Conservation (phyloP, 1,140 invertebrate genomes). For the Bombus consobrinus region DNA sequence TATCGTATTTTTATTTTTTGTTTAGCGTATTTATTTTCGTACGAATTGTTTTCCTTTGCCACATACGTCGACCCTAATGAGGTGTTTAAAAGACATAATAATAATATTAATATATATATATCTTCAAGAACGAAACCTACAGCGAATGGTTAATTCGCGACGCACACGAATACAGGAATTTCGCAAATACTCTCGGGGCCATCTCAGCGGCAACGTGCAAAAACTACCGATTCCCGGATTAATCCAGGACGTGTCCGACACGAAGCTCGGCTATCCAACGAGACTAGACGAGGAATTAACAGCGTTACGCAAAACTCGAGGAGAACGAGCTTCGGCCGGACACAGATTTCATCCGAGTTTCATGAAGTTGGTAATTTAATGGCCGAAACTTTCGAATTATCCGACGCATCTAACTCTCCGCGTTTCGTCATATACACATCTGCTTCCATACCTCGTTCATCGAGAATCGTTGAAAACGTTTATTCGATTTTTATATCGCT, state of each 20-base stretch:
- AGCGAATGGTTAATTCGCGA: not conserved
- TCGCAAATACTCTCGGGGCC: not conserved
- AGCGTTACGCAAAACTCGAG: slow-evolving; percentile 25
- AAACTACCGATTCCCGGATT: slow-evolving; percentile 52
- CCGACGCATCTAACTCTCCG: not conserved
- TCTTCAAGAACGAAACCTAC: not conserved
- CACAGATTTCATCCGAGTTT: slow-evolving; percentile 18
- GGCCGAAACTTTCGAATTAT: slow-evolving; percentile 5
- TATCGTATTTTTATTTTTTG: too few species aligned
- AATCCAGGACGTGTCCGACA: slow-evolving; percentile 42
- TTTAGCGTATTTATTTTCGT: too few species aligned
- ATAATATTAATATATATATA: not conserved
- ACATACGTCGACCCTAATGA: too few species aligned
- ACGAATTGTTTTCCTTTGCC: too few species aligned
- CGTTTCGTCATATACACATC: too few species aligned
- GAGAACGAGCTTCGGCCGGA: slow-evolving; percentile 21
- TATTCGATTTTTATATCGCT: not conserved
- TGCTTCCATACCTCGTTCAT: not conserved
- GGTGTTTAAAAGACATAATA: too few species aligned
- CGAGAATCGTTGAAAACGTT: not conserved
- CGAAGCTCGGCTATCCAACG: not conserved
- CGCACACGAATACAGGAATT: not conserved
- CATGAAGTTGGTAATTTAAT: slow-evolving; percentile 23
- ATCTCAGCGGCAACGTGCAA: slow-evolving; percentile 14
- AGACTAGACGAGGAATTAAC: slow-evolving; percentile 31